Base-by-base conservation (phyloP, 2,888 invertebrate genomes). In the Arrhopalites spinosus region DNA sequence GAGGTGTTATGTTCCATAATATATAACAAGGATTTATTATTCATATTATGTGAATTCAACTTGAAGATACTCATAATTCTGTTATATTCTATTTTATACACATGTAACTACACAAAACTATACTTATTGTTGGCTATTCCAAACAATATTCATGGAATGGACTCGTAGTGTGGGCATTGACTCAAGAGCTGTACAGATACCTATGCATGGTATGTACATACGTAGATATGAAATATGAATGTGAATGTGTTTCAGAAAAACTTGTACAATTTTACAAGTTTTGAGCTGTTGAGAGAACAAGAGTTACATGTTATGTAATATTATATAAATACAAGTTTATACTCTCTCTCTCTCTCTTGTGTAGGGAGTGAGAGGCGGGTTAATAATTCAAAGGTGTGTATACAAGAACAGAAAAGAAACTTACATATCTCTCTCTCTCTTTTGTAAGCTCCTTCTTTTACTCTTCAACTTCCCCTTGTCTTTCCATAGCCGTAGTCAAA, bases 371-470 rank as follows among this genome's bases (percentile, higher is more conserved):
- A 25, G 59, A 59, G 59, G 20, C 25, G 45, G 30, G 30, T 30
- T 66, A 66, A 66, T 66, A 66, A 66, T 66, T 66, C 23, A 66
- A 66, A 66, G 66, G 66, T 66, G 66, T 66, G 66, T 45, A 36
- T 36, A 36, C 5, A 36, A 66, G 66, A 23, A 66, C 43, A 66
- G 66, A 25, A 59, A 59, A 59, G 59, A 59, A 59, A 59, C 23
- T n/a, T 59, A 59, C 59, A 59, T 13, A 59, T n/a, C n/a, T n/a
- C n/a, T n/a, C n/a, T n/a, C n/a, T n/a, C n/a, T n/a, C n/a, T n/a
- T n/a, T n/a, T n/a, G n/a, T n/a, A n/a, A 59, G 27, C 59, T 59
- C 25, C 59, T 59, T 25, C 1, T 27, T 25, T 8, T 53, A n/a
- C n/a, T 23, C 59, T 59, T 50, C 50, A n/a, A n/a, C n/a, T n/a